Evolutionary conservation across 2,113 vertebrate species (phyloP), one percentile per base, ranked within the genome.

Genomic region (Felis chaus): DNA sequence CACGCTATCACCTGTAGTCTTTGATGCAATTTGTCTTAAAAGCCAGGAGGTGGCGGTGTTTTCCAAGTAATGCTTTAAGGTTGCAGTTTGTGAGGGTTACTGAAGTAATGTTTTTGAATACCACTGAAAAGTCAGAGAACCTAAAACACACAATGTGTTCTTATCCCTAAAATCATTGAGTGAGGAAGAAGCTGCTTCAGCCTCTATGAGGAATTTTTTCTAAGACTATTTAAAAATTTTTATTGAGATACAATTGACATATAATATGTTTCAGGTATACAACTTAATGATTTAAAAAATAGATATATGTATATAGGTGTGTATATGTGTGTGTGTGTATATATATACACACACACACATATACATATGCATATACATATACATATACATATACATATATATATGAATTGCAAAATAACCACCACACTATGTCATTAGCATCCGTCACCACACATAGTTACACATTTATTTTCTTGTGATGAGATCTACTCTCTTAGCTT

Each of bases 11-110:
- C 25, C 27, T n/a, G 29, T 53, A 23, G 61, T 68, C n/a, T 78
- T 53, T 57, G 53, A 6, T 97, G 91, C 48, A 95, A 16, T 94
- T 96, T 96, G 33, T 78, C 53, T 39, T 93, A 78, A 86, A 68
- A 89, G 80, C 96, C 98, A 76, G 96, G n/a, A 97, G 98, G 76
- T 97, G 97, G 97, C 97, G 12, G 66, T 97, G 88, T 97, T 97
- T 95, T 95, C 84, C 93, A 94, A 66, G 84, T 81, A 53, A 65
- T 95, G 50, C 53, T 48, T 81, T 50, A 41, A 69, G 48, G 29
- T 84, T 76, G 18, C 2, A 21, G 14, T 83, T 83, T 33, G 21
- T 50, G 41, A 41, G 7, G 13, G 16, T 65, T 96, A 63, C 87
- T 90, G 39, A 65, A 91, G 48, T 79, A 36, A 7, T 50, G 68